These are phyloP conservation scores for Perca schrenkii DNA, from an alignment of 2,113 vertebrate genomes.

Conservation along the genomic window DNA sequence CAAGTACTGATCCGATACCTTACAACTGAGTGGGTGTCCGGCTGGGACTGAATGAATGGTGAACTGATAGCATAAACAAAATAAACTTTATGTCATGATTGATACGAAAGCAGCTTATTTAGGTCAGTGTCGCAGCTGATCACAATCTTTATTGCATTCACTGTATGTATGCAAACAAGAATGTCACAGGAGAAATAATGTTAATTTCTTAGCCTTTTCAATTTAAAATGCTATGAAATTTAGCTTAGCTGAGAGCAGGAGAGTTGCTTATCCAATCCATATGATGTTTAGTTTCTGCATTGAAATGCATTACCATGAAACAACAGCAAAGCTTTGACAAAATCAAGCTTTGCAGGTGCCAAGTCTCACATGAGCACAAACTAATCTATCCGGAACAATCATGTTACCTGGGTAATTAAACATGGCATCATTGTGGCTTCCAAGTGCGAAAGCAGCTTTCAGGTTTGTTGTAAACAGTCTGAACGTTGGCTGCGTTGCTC, in stretches of 20 bases:
- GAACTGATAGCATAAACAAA: neutral
- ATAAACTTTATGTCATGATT: neutral
- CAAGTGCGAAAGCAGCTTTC: conserved; percentile 39
- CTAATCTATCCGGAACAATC: conserved; percentile 48
- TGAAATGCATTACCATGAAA: neutral
- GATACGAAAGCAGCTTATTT: neutral
- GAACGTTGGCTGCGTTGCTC: conserved; percentile 44
- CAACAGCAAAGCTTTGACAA: conserved; percentile 25
- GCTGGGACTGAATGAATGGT: neutral
- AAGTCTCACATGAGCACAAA: neutral
- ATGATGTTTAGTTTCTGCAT: neutral
- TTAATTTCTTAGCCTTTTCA: neutral
- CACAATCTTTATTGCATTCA: neutral
- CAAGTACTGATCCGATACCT: no score
- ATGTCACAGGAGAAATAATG: neutral
- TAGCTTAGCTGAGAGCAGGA: neutral
- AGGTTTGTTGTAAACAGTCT: conserved; percentile 57
- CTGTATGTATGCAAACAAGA: neutral
- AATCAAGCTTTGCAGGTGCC: neutral
- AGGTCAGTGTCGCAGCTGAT: no score
- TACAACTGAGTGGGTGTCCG: no score
- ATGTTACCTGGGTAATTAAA: conserved; percentile 48
- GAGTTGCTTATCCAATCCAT: neutral
- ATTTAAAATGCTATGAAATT: neutral
- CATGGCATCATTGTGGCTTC: conserved; percentile 18